Base-by-base conservation (phyloP, 2,113 vertebrate species). In the Triplophysa tibetana region DNA sequence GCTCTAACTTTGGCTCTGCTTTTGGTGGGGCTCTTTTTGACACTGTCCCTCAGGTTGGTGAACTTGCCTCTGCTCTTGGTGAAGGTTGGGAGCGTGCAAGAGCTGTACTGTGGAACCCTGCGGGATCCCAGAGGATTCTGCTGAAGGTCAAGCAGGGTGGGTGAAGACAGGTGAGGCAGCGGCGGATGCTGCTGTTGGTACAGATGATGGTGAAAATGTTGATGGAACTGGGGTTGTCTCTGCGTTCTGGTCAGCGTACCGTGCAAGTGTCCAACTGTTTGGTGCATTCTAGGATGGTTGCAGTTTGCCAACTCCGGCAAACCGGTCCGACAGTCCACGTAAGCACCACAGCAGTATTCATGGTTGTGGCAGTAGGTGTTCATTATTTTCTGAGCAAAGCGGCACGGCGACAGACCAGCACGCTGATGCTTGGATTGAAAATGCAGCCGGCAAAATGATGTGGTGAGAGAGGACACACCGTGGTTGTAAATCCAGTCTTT, bases 1-100 rank as follows among this genome's bases (percentile, higher is more conserved):
- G 89, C 88, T 88, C 87, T 90, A 52, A 91, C 91, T 89, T 94
- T 95, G 14, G 86, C 90, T 79, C 91, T 95, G 86, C 93, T 94
- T 87, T 94, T 95, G 4, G 94, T 94, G 4, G 94, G 94, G 79
- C 93, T 95, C 89, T 94, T 96, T 86, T 91, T 95, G 3, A 94
- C 89, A 16, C 93, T 95, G 83, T 95, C 94, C 0, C 91, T 91
- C 9, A 94, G 86, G 82, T 93, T 95, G 52, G 87, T 88, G 84
- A 94, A 93, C 80, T 91, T 94, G 21, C 92, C 92, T 76, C 88
- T 84, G 68, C 92, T 91, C 70, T 88, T 93, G 84, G 86, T 87
- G 64, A 85, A 86, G 50, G 91, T 87, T 0, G 95, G 94, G 81
- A 95, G 84, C 0, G 93, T 94, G 82, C 88, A 93, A 41, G 93